phyloP scores from a whole-genome alignment of 2,113 vertebrate species.

The Eptesicus fuscus region DNA sequence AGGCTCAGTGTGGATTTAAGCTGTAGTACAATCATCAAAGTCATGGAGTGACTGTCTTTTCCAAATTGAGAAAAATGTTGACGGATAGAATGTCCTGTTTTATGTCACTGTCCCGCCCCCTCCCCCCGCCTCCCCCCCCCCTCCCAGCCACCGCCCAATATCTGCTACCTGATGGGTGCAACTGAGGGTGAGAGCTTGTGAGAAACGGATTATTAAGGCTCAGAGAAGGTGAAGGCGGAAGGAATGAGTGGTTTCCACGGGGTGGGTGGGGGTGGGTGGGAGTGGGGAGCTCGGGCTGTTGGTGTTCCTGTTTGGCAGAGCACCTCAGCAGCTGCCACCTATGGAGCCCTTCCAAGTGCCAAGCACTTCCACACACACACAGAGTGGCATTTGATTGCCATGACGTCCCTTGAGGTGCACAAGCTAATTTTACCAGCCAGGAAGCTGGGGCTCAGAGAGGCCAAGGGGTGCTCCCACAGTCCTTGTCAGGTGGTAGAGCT shows the following conservation, averaged over 20 bases:
- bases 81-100: neutral
- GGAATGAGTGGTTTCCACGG: neutral
- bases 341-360: neutral
- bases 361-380: neutral
- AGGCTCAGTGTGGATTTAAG: neutral
- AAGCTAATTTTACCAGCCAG: neutral
- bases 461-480: neutral
- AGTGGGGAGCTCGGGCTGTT: neutral
- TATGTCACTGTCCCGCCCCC: neutral
- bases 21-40: neutral
- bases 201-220: neutral
- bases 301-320: neutral
- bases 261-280: accelerated
- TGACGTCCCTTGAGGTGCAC: too few relatives aligned
- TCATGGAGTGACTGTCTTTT: neutral
- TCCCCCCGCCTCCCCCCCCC: too few relatives aligned
- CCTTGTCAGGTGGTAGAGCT: neutral
- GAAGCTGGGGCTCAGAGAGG: neutral
- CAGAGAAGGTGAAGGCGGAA: neutral
- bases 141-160: too few relatives aligned
- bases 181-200: neutral
- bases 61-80: neutral
- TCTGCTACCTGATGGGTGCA: too few relatives aligned
- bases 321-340: too few relatives aligned
- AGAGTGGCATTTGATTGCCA: neutral